Base-by-base conservation (phyloP, 2,113 vertebrate species). In the Mesocricetus auratus region DNA sequence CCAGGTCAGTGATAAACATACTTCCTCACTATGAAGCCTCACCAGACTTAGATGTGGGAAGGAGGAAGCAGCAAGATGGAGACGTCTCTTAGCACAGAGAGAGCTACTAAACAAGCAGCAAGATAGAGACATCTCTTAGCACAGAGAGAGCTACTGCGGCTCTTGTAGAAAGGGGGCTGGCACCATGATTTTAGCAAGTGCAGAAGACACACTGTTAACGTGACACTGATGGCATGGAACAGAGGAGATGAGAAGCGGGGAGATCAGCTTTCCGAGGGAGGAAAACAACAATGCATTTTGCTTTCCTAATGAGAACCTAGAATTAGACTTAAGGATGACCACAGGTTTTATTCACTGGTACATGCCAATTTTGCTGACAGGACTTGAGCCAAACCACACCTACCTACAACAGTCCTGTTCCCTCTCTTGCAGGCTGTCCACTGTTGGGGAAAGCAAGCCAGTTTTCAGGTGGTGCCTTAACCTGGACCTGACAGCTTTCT, bases 231-330 rank as follows among this genome's bases (percentile, higher is more conserved):
- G 89, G 62, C 62, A 93, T 0, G 2, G 88, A 91, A 85, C 66
- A 83, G 79, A 73, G 73, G 53, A 95, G 81, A 78, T 68, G 66
- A 92, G 89, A 95, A 81, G 39, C 39, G 92, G 58, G 69, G 56
- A 86, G 77, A 90, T 45, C 13, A 94, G 87, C 95, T 86, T 94
- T 94, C 90, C 56, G 93, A 95, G 93, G 94, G 91, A 87, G 77
- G 66, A 56, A 86, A 88, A 64, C 62, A 90, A 88, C 29, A 95
- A 96, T 93, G 60, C 79, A 75, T 75, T 93, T 62, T 62, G 75
- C 66, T 93, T 95, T 96, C 86, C 96, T 96, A 93, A 91, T n/a
- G 75, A 95, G 82, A 93, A 68, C 90, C 93, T 91, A 92, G 96
- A 96, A 95, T 97, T 93, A 91, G 90, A 85, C 71, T 89, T 93